Percentiles rank a stretch among this genome's conserved stretches.
These are phyloP conservation scores for Myiozetetes cayanensis DNA, from an alignment of 2,113 vertebrate genomes.

Conservation along the genomic window DNA sequence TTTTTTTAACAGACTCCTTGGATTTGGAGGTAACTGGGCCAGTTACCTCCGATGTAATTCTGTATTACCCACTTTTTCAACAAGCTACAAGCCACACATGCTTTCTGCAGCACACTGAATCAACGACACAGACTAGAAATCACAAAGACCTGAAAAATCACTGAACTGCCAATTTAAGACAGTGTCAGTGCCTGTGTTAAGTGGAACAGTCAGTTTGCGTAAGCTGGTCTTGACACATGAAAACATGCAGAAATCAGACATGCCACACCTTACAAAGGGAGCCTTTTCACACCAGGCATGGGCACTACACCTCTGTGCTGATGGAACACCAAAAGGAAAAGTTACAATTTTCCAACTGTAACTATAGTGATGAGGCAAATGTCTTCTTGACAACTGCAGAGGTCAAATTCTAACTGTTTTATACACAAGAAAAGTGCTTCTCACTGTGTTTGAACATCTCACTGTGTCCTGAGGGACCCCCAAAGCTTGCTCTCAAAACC, in stretches of 20 bases:
- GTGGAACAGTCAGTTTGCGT: neutral
- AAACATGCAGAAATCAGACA: neutral
- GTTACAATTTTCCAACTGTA: neutral
- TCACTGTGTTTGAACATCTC: neutral
- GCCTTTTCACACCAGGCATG: neutral
- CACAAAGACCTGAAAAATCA: neutral
- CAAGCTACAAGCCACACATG: neutral
- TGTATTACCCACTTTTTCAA: neutral
- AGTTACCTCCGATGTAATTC: neutral
- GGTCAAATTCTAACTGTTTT: neutral
- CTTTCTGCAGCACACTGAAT: neutral
- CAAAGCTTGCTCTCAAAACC: neutral
- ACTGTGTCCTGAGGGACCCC: fast-evolving
- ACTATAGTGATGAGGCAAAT: neutral
- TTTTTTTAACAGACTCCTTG: neutral
- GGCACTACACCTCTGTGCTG: neutral
- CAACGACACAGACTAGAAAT: neutral
- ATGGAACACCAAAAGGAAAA: neutral
- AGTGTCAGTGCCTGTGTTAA: neutral
- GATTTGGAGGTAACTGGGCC: neutral
- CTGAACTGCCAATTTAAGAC: neutral
- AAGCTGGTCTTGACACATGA: neutral
- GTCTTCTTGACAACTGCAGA: neutral
- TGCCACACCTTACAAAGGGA: neutral
- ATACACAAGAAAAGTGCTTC: neutral